Conservation (phyloP, 1,140 invertebrate species). For the Drosophila takahashii region DNA sequence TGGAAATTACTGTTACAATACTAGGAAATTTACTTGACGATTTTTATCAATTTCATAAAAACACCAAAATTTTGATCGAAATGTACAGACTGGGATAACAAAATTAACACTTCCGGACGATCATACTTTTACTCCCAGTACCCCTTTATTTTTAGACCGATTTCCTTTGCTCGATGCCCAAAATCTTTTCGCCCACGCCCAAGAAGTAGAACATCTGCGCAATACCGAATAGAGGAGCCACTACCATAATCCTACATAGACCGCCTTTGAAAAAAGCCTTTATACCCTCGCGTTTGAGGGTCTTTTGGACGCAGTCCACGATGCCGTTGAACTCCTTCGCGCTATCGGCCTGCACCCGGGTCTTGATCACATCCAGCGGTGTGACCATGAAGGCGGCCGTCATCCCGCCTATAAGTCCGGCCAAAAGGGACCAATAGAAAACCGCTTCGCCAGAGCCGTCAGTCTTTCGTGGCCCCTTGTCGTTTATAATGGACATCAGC, state of each 20-base stretch:
- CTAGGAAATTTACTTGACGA: too few relatives aligned
- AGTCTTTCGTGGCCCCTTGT: slow-evolving; percentile 91
- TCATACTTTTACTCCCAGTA: neutral
- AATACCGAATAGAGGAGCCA: slow-evolving; percentile 98
- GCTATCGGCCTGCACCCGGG: slow-evolving; percentile 94
- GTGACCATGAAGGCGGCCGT: slow-evolving; percentile 94
- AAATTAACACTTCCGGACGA: too few relatives aligned
- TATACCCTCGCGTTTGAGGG: slow-evolving; percentile 94
- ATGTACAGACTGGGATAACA: too few relatives aligned
- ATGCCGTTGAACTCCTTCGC: slow-evolving; percentile 95
- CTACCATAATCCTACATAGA: slow-evolving; percentile 97
- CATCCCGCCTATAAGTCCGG: slow-evolving; percentile 95
- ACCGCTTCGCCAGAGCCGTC: slow-evolving; percentile 90
- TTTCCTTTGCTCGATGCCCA: slow-evolving; percentile 86
- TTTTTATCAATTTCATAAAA: neutral
- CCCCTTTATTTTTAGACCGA: slow-evolving; percentile 6
- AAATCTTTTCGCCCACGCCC: slow-evolving; percentile 95
- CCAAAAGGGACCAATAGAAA: slow-evolving; percentile 92
- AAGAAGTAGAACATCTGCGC: slow-evolving; percentile 99
- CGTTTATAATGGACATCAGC: slow-evolving; percentile 96
- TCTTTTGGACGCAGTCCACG: slow-evolving; percentile 92
- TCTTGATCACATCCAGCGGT: slow-evolving; percentile 99
- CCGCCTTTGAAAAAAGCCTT: slow-evolving; percentile 98
- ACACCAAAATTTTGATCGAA: too few relatives aligned
- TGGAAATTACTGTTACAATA: too few relatives aligned